These are phyloP conservation scores for Otolemur crassicaudatus DNA, from an alignment of 2,797 vertebrate species.

Conservation along the genomic window DNA sequence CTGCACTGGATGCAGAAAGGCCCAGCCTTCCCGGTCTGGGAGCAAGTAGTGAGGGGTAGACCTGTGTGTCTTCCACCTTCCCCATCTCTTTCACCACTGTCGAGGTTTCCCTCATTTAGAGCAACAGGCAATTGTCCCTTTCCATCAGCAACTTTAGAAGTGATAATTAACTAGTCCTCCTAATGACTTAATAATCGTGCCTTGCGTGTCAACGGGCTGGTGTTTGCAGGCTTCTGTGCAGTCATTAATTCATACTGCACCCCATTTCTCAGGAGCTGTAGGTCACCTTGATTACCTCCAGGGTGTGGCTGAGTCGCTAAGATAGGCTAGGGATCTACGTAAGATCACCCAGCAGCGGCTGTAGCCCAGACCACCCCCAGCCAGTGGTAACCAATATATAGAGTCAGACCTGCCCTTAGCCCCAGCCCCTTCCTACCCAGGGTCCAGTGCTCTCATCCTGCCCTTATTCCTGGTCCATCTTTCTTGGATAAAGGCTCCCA, in stretches of 20 bases:
- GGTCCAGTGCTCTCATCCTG: not conserved
- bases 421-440: not conserved
- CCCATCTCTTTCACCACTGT: not conserved
- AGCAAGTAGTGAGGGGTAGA: not conserved
- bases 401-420: not conserved
- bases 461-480: not conserved
- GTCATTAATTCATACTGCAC: slow-evolving; percentile 73
- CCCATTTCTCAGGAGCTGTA: slow-evolving; percentile 61
- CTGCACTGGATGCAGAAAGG: not conserved
- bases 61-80: not conserved
- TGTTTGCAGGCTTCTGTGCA: slow-evolving; percentile 59
- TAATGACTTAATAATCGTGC: slow-evolving; percentile 76
- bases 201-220: slow-evolving; percentile 45
- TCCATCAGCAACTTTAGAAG: slow-evolving; percentile 60
- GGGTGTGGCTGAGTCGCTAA: slow-evolving; percentile 51
- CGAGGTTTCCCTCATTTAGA: not conserved
- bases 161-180: slow-evolving; percentile 63
- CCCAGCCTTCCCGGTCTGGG: not conserved
- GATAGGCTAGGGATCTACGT: not conserved
- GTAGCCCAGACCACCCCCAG: not conserved
- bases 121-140: not conserved
- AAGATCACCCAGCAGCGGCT: slow-evolving; percentile 53
- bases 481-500: not conserved
- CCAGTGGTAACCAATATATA: slow-evolving; percentile 1
- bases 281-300: slow-evolving; percentile 70